Evolutionary conservation across 2,113 vertebrate species (phyloP).

Genomic region (Pyxicephalus adspersus): DNA sequence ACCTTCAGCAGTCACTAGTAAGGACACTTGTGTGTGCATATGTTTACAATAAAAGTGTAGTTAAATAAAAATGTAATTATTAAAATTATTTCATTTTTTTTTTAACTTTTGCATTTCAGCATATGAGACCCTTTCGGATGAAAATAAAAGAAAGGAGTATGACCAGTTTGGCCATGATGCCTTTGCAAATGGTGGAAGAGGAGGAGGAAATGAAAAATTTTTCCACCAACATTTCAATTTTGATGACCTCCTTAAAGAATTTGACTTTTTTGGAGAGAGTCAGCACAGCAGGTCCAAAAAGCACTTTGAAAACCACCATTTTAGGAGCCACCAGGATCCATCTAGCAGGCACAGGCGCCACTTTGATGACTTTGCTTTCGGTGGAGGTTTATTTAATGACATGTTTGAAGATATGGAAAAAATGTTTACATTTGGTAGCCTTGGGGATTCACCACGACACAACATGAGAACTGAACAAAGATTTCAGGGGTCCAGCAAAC

Average conservation of each 20-base stretch:
- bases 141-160: constrained; percentile 84
- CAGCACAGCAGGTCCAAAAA: constrained; percentile 81
- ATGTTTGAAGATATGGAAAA: constrained; percentile 96
- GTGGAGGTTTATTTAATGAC: constrained; percentile 86
- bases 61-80: too few relatives aligned
- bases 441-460: constrained; percentile 72
- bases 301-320: constrained; percentile 89
- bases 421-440: constrained; percentile 90
- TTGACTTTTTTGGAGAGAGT: constrained; percentile 81
- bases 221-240: constrained; percentile 90
- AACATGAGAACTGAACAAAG: constrained; percentile 74
- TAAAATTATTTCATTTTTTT: background rate
- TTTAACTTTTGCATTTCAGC: constrained; percentile 70
- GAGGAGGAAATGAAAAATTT: constrained; percentile 64
- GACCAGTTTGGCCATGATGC: constrained; percentile 80
- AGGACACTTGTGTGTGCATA: too few relatives aligned
- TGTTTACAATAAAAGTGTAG: too few relatives aligned
- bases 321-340: constrained; percentile 79
- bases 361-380: constrained; percentile 84
- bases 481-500: constrained; percentile 84
- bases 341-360: constrained; percentile 77
- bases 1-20: too few relatives aligned
- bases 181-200: constrained; percentile 69
- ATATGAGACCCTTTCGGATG: constrained; percentile 92
- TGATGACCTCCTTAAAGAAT: constrained; percentile 93